Base-by-base conservation (phyloP, 2,888 invertebrate species). In the Ectemnius cavifrons region DNA sequence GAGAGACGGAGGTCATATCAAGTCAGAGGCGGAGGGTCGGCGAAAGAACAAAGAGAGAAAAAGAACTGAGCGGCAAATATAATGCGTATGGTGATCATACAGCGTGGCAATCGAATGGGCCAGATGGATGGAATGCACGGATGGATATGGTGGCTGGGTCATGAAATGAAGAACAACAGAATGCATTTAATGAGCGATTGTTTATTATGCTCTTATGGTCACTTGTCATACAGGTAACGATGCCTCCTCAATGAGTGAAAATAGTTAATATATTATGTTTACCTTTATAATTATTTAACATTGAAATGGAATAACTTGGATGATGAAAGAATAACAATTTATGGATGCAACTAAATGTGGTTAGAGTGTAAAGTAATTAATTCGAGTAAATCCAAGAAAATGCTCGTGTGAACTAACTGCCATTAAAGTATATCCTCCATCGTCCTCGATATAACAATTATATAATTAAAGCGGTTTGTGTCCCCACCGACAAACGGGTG, bases 191-290 rank as follows among this genome's bases (percentile, higher is more conserved):
- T 91, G 91, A 91, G 91, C 90, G 91, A 91, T 90, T 91, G 91
- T 91, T 91, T 91, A 91, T 91, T 91, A 91, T 91, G 91, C 91
- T 91, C 91, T 91, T 89, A 90, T 91, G 91, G 90, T 91, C 91
- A 91, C 91, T 91, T 91, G 90, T 91, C 91, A 89, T 91, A 91
- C 91, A 91, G 91, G 91, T 91, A 91, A 91, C 91, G 91, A 91
- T 91, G 91, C 91, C 88, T 89, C 85, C 86, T 90, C 89, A 14
- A 91, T 91, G 91, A 91, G 90, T 91, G 90, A 91, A 91, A 91
- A 91, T 91, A 91, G 90, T 91, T 91, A 90, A 91, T 91, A 91
- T 91, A 91, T 90, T 89, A 90, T 90, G 89, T 88, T 87, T 76
- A 56, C 37, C 37, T 75, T 75, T 89, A 89, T 90, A 87, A 90